Evolutionary conservation across 2,113 vertebrate genomes (phyloP).

Genomic region (Scophthalmus maximus): DNA sequence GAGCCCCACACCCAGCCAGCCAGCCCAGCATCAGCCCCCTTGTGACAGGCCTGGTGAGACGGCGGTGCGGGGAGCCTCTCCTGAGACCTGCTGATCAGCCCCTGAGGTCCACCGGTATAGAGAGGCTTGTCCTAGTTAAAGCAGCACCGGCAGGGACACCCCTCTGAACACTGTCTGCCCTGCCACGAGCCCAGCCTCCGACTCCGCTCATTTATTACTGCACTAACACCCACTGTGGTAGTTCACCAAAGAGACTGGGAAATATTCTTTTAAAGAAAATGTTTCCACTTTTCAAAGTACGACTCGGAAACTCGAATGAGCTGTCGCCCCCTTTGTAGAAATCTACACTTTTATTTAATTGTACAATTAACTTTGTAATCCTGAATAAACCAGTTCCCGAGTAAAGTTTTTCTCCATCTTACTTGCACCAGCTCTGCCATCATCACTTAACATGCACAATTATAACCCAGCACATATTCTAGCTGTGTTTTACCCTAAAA

Average conservation of each 20-base stretch:
- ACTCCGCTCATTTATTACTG: slow-evolving; percentile 59
- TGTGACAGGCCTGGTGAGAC: slow-evolving; percentile 78
- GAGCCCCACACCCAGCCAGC: slow-evolving; percentile 67
- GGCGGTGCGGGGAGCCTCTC: slow-evolving; percentile 73
- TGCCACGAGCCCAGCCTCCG: slow-evolving; percentile 60
- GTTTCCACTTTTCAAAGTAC: slow-evolving; percentile 27
- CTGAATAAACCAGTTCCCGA: slow-evolving; percentile 20
- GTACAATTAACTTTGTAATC: slow-evolving; percentile 16
- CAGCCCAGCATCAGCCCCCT: slow-evolving; percentile 71
- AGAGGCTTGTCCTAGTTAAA: slow-evolving; percentile 81
- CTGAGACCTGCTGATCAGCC: slow-evolving; percentile 81
- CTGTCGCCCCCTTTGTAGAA: neutral
- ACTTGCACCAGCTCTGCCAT: slow-evolving; percentile 15
- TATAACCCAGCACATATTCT: neutral
- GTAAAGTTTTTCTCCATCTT: slow-evolving; percentile 35
- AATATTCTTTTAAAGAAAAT: slow-evolving; percentile 20
- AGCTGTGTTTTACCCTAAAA: slow-evolving; percentile 1
- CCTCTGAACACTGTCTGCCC: slow-evolving; percentile 48
- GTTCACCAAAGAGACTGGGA: slow-evolving; percentile 24
- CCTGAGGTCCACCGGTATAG: slow-evolving; percentile 73
- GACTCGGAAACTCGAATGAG: slow-evolving; percentile 22
- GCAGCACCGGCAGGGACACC: slow-evolving; percentile 70
- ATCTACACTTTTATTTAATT: slow-evolving; percentile 14
- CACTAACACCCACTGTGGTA: slow-evolving; percentile 39
- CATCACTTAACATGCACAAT: slow-evolving; percentile 4